A percentile compares a stretch with the other conserved stretches of the same genome.
Evolutionary conservation across 2,797 vertebrate species (phyloP).

Genomic region (Tamandua tetradactyla): DNA sequence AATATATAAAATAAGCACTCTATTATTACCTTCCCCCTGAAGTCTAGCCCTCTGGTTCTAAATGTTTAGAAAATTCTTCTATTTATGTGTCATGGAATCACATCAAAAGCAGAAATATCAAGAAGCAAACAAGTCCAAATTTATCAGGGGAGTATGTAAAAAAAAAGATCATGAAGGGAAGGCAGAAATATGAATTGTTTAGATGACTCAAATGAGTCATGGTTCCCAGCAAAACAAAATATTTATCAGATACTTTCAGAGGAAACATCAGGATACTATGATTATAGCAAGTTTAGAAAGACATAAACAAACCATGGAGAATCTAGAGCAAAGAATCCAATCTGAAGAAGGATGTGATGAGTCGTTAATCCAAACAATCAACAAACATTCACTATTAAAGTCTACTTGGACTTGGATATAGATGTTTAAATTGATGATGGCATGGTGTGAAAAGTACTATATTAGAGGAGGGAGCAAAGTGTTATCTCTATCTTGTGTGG

Average conservation of each 20-base stretch:
- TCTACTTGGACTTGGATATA: neutral
- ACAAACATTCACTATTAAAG: neutral
- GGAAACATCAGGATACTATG: neutral
- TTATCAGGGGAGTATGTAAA: neutral
- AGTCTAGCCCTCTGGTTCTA: neutral
- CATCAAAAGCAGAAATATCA: neutral
- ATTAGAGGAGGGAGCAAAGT: neutral
- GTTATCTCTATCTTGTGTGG: neutral
- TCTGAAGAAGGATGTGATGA: neutral
- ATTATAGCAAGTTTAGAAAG: neutral
- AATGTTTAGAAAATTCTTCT: constrained; percentile 6
- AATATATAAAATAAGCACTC: neutral
- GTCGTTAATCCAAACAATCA: neutral
- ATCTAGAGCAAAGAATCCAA: neutral
- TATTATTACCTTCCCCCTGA: neutral
- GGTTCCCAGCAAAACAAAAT: neutral
- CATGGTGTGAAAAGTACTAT: no score
- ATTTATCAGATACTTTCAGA: neutral
- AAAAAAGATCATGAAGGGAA: neutral
- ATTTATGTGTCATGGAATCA: neutral
- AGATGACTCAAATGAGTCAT: neutral
- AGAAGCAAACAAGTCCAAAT: neutral
- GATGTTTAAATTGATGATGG: neutral
- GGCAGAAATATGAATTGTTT: neutral
- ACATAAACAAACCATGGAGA: neutral